Percentiles rank a stretch among this genome's conserved stretches.
Evolutionary conservation across 2,113 vertebrate species (phyloP).

Genomic region (Cyanistes caeruleus): DNA sequence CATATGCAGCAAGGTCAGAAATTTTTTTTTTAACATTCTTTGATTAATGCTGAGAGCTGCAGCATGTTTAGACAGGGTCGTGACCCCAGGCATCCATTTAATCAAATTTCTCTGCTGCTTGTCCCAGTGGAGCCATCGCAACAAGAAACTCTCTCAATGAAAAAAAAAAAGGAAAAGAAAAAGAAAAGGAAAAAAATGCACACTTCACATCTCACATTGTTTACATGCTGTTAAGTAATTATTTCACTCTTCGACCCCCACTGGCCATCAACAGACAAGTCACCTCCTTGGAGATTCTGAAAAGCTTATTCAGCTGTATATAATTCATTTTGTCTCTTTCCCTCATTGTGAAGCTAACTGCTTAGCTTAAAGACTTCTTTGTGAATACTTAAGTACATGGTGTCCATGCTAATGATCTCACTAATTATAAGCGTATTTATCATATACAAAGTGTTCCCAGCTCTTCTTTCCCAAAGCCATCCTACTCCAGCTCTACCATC

Average conservation of each 20-base stretch:
- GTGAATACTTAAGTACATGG: conserved; percentile 74
- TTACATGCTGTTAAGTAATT: conserved; percentile 88
- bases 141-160: conserved; percentile 81
- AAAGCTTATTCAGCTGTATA: conserved; percentile 83
- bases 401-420: conserved; percentile 77
- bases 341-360: conserved; percentile 63
- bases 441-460: conserved; percentile 54
- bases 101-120: conserved; percentile 88
- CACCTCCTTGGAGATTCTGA: conserved; percentile 80
- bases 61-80: conserved; percentile 86
- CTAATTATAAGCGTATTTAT: conserved; percentile 83
- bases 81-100: conserved; percentile 88
- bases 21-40: conserved; percentile 78
- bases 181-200: conserved; percentile 59
- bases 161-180: conserved; percentile 16
- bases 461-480: conserved; percentile 64
- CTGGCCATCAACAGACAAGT: conserved; percentile 77
- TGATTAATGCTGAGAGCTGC: conserved; percentile 89
- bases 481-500: conserved; percentile 32
- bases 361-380: conserved; percentile 81
- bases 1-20: conserved; percentile 80
- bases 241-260: conserved; percentile 80
- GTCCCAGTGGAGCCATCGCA: conserved; percentile 81
- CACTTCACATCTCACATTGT: conserved; percentile 81
- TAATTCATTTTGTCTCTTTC: conserved; percentile 67